Evolutionary conservation across 2,113 vertebrate genomes (phyloP), one percentile per base, ranked within the genome.

Genomic region (Lonchura striata): DNA sequence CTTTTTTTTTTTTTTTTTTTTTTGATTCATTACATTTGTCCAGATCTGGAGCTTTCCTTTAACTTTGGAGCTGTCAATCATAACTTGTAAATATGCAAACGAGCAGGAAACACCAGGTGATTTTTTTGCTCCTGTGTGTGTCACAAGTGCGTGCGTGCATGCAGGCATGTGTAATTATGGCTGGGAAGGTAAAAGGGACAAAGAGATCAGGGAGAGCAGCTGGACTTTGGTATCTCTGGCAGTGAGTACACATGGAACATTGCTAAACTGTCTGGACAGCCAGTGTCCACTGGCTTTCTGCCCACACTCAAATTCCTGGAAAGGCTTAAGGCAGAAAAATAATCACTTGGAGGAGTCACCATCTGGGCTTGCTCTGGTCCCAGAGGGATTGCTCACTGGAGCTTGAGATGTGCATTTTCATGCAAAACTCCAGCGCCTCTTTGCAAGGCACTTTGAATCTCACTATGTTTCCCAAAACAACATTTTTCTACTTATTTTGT

Each of bases 301-400:
- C 98, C 97, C 57, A n/a, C n/a, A 70, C 91, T 97, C 90, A 82
- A 95, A 97, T 98, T 98, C 97, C 97, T 98, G 97, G 97, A 98
- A 97, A 98, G 97, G 96, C 97, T 98, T 92, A 96, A 96, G 97
- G 95, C 42, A 95, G 97, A 97, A 97, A 98, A 97, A 95, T 95
- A 97, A 97, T 97, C 96, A 68, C 95, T 96, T 91, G 88, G 91
- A 97, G 82, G 72, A 96, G 96, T 94, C 86, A 91, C 95, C 94
- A 97, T 97, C 97, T 98, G 94, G 92, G 93, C 81, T 78, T 93
- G 91, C 96, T 96, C 68, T 8, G 53, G 91, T 95, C 97, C 84
- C 96, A 80, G 23, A 88, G 82, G 97, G 68, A 93, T 39, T 83
- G 95, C 92, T 94, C 83, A 57, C 83, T 90, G 79, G 92, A 90